Conservation (phyloP, 2,888 invertebrate genomes). For the Melikaiella ostensackeni region DNA sequence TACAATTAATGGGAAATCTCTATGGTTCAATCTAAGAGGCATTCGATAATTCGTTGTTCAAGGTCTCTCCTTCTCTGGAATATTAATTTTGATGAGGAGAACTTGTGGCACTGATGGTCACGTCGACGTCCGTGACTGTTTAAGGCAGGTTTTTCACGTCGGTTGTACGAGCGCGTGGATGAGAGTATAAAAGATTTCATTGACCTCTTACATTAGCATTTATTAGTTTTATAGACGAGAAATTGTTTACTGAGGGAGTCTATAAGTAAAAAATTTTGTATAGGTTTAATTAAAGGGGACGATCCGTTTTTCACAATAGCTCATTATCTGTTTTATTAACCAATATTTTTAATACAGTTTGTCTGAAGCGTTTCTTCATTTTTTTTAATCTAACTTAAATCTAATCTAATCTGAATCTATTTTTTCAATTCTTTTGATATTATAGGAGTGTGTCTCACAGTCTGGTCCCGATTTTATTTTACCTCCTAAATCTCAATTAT, state of each 20-base stretch:
- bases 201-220: conserved; percentile 14
- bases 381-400: too few species aligned
- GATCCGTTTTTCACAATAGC: neutral
- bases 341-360: neutral
- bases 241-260: neutral
- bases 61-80: conserved; percentile 12
- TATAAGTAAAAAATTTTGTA: neutral
- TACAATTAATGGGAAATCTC: conserved; percentile 2
- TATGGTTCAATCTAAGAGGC: conserved; percentile 19
- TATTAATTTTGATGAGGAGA: conserved; percentile 23
- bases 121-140: conserved; percentile 13
- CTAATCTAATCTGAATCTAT: too few species aligned
- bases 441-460: neutral
- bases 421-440: neutral
- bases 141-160: conserved; percentile 16
- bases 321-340: neutral
- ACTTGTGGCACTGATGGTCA: conserved; percentile 1
- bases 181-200: conserved; percentile 35
- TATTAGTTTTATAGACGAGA: conserved; percentile 11
- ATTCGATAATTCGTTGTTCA: conserved; percentile 11
- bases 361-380: neutral
- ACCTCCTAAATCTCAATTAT: neutral
- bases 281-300: neutral
- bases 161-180: neutral
- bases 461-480: neutral